Percentiles rank a stretch among this genome's conserved stretches.
Evolutionary conservation across 2,113 vertebrate species (phyloP).

Genomic region (Marcusenius ussheri): DNA sequence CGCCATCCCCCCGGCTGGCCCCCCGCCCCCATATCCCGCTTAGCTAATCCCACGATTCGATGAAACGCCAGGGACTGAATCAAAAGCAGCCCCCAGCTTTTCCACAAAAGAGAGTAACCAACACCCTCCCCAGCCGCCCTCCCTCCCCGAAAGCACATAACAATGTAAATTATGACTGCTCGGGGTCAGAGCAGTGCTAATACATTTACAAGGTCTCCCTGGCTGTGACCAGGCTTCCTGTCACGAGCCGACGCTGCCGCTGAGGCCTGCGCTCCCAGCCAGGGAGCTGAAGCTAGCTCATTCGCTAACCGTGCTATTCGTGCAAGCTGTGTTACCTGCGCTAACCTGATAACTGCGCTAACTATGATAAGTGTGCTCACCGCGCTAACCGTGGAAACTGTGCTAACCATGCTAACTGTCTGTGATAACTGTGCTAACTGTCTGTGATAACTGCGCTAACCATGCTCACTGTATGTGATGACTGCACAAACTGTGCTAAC

Average conservation of each 20-base stretch:
- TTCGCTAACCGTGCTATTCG: neutral
- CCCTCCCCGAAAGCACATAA: neutral
- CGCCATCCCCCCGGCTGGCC: neutral
- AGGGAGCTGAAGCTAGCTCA: neutral
- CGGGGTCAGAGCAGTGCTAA: neutral
- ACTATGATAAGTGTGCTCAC: neutral
- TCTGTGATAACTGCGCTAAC: neutral
- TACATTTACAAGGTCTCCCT: neutral
- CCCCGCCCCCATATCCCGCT: neutral
- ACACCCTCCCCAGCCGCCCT: neutral
- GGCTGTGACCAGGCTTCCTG: neutral
- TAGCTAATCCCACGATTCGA: constrained; percentile 1
- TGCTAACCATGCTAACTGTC: neutral
- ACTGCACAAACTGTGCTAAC: neutral
- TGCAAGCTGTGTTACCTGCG: neutral
- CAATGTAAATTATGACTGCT: neutral
- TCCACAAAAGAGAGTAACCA: neutral
- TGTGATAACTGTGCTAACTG: neutral
- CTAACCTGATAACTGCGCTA: neutral
- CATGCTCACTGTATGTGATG: neutral
- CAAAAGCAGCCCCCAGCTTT: neutral
- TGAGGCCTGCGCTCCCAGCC: neutral
- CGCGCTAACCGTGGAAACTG: neutral
- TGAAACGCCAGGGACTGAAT: neutral
- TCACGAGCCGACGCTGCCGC: neutral